Evolutionary conservation across 2,797 vertebrate species (phyloP).

Genomic region (Micrastur ruficollis): DNA sequence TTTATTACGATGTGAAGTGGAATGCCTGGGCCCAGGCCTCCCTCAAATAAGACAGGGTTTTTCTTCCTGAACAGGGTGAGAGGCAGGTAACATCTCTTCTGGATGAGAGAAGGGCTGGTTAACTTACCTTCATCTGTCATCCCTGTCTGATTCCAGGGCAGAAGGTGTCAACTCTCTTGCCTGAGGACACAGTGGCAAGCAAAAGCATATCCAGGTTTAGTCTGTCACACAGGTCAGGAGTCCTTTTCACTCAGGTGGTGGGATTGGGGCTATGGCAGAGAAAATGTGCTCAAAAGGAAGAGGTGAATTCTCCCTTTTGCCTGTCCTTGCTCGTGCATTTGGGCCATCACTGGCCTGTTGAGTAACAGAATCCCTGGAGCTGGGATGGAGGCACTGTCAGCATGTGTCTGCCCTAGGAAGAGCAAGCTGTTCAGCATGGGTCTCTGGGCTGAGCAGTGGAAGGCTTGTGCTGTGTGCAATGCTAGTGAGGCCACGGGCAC

Average conservation of each 20-base stretch:
- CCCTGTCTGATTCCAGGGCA: neutral
- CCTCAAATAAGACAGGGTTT: neutral
- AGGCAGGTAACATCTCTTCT: neutral
- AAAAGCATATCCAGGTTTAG: neutral
- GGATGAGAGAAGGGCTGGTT: neutral
- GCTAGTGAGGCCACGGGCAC: neutral
- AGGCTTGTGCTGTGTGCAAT: neutral
- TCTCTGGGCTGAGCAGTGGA: neutral
- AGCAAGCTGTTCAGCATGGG: neutral
- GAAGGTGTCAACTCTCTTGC: neutral
- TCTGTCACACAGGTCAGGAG: neutral
- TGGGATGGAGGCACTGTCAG: neutral
- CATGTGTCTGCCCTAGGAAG: neutral
- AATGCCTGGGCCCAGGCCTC: neutral
- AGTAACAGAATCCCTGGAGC: neutral
- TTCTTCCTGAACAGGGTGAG: neutral
- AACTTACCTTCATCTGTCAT: neutral
- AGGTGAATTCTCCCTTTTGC: neutral
- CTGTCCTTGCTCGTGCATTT: neutral
- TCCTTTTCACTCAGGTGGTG: neutral
- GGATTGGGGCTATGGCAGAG: neutral
- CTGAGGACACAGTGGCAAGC: neutral
- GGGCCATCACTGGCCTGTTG: neutral
- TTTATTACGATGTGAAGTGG: neutral
- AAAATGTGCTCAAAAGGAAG: neutral